Evolutionary conservation across 1,140 invertebrate species (phyloP), one percentile per base, ranked within the genome.

Genomic region (Steinernema feltiae): DNA sequence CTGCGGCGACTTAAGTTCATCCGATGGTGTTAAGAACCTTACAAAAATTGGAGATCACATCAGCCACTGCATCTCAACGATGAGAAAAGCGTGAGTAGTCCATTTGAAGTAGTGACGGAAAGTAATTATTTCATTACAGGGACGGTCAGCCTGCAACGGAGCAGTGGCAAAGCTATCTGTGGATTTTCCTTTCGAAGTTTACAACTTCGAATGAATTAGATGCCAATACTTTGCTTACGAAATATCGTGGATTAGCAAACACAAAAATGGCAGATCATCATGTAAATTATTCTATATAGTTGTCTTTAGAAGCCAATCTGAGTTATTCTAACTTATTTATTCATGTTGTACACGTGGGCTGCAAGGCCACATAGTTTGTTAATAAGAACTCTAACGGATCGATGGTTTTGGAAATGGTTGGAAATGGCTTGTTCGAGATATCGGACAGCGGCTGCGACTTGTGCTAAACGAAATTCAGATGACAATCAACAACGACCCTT

Each of bases 131-230:
- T 1, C 1, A 15, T 29, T 77, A 2, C 48, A 63, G 53, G 24
- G 80, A 79, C 70, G 29, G 31, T 7, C 17, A 32, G 17, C 3
- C 48, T 1, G 48, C 48, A 27, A 81, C 78, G 27, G 76, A 79
- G 21, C 48, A 80, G 71, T 84, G 83, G 83, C 78, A 81, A 69
- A 84, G 80, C 71, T 84, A 85, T 71, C 69, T 84, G 76, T 84
- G 83, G 83, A 85, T 84, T 35, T 85, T 84, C 53, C 30, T 82
- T 21, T 83, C 78, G 30, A 78, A 76, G 29, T 79, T 79, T 72
- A 72, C 53, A 12, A 63, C 53, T 27, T 63, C 53, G 15, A 63
- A 12, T 27, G 53, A 63, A 15, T 27, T 63, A 21, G 53, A 63
- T 27, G 53, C 53, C 3, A 63, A 63, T 21, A 63, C 53, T 27